These are phyloP conservation scores for Cyphomyrus discorhynchus DNA, from an alignment of 2,113 vertebrate species.

Conservation along the genomic window DNA sequence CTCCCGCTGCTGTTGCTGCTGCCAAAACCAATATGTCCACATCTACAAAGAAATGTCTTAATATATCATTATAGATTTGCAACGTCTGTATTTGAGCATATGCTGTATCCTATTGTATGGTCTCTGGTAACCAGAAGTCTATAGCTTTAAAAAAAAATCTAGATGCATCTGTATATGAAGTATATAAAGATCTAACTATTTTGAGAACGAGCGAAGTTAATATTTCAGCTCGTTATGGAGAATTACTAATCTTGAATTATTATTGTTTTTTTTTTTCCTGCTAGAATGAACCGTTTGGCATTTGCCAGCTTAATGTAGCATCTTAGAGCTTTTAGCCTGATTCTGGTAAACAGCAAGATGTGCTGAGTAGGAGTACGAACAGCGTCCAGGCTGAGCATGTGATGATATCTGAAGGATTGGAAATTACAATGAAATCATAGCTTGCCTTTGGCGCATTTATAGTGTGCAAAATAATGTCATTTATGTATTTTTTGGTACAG, in stretches of 20 bases:
- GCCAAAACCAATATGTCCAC: constrained; percentile 41
- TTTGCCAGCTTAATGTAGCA: constrained; percentile 19
- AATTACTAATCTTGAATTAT: constrained; percentile 22
- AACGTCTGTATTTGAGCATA: constrained; percentile 34
- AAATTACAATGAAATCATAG: neutral
- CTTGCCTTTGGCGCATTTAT: neutral
- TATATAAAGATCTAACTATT: constrained; percentile 17
- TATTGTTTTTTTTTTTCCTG: constrained; percentile 41
- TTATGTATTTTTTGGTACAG: neutral
- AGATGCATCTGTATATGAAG: constrained; percentile 30
- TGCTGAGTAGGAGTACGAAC: neutral
- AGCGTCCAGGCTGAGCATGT: neutral
- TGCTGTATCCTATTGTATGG: constrained; percentile 24
- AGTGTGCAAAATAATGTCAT: neutral
- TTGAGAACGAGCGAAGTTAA: constrained; percentile 8
- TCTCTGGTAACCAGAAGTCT: constrained; percentile 34
- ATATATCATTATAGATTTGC: constrained; percentile 48
- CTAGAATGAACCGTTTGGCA: constrained; percentile 38
- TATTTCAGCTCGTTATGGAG: constrained; percentile 13
- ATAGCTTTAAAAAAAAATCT: constrained; percentile 28
- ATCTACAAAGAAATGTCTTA: constrained; percentile 57
- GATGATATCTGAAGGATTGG: neutral
- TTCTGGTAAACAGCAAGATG: neutral
- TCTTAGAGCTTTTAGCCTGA: neutral
- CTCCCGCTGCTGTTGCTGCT: constrained; percentile 23